Conservation (phyloP, 2,888 invertebrate species). For the Pandemis cinnamomeana region DNA sequence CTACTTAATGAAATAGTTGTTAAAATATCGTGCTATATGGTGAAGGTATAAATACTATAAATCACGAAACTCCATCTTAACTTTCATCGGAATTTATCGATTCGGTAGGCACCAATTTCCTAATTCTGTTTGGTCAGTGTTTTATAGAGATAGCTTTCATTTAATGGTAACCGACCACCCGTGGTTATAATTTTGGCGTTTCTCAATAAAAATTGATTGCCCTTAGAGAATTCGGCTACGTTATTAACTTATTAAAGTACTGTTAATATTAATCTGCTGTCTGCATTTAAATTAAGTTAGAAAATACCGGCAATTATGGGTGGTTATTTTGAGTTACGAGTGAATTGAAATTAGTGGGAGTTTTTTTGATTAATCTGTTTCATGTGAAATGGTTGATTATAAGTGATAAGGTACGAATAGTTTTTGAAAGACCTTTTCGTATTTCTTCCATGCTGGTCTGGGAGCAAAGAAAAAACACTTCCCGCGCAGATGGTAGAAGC, state of each 20-base stretch:
- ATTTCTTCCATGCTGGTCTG: too few relatives aligned
- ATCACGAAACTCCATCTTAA: constrained; percentile 1
- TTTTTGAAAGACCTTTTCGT: too few relatives aligned
- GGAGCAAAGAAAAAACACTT: too few relatives aligned
- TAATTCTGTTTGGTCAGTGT: constrained; percentile 31
- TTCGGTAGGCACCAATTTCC: constrained; percentile 6
- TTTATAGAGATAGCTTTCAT: constrained; percentile 38
- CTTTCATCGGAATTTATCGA: constrained; percentile 11
- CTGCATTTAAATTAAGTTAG: constrained; percentile 41
- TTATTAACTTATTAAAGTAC: constrained; percentile 70
- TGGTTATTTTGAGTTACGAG: constrained; percentile 37
- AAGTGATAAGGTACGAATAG: too few relatives aligned
- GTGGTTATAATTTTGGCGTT: constrained; percentile 62
- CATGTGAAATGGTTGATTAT: background rate
- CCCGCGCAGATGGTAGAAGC: too few relatives aligned
- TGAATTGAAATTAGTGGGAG: constrained; percentile 35
- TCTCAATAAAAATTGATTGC: constrained; percentile 73
- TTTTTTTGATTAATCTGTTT: background rate
- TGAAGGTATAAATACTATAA: background rate
- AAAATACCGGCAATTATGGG: constrained; percentile 31
- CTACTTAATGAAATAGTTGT: background rate
- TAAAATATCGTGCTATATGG: background rate
- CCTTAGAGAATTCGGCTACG: constrained; percentile 59
- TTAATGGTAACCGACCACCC: constrained; percentile 60
- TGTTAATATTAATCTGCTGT: constrained; percentile 62